Base-by-base conservation (phyloP, 2,888 invertebrate genomes). In the Dendrolimus pini region DNA sequence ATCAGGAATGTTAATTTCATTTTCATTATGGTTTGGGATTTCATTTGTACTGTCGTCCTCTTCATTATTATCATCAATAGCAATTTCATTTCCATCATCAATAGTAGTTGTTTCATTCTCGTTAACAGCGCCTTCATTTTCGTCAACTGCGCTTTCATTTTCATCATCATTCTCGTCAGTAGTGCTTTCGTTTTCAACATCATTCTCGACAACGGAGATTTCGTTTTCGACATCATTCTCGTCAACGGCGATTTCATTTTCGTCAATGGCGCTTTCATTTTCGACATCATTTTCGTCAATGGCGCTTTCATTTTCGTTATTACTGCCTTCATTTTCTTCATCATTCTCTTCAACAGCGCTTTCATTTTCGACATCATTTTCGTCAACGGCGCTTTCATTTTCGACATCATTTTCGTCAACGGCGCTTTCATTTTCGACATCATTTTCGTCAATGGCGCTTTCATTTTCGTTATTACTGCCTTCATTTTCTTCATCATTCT, bases 41-140 rank as follows among this genome's bases (percentile, higher is more conserved):
- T 64, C 62, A 13, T 63, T 61, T 41, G 66, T 64, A 54, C 47
- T 62, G 56, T 66, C 60, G 41, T 63, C 60, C 56, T 59, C 56
- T 56, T 60, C 57, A 42, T 58, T 54, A 42, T 56, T 60, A 13
- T 62, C 59, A 18, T 60, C 55, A 14, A 58, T 60, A 56, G 60
- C 58, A 53, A 52, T 58, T 59, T 64, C 61, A 54, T 47, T 58
- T 59, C 56, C 55, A 54, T 60, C 53, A 18, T 59, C 54, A 41
- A 59, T 58, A 57, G 57, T 55, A 59, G 57, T 47, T 54, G 55
- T 12, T 58, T 61, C 54, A 54, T 58, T 14, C 59, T 13, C 47
- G 52, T 41, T 61, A 55, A 9, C 58, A 54, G 13, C 52, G 14
- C 14, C 3, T 30, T 30, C 30, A 30, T n/a, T 59, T 13, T 58